Evolutionary conservation across 2,888 invertebrate genomes (phyloP).

Genomic region (Syrista parreyssii): DNA sequence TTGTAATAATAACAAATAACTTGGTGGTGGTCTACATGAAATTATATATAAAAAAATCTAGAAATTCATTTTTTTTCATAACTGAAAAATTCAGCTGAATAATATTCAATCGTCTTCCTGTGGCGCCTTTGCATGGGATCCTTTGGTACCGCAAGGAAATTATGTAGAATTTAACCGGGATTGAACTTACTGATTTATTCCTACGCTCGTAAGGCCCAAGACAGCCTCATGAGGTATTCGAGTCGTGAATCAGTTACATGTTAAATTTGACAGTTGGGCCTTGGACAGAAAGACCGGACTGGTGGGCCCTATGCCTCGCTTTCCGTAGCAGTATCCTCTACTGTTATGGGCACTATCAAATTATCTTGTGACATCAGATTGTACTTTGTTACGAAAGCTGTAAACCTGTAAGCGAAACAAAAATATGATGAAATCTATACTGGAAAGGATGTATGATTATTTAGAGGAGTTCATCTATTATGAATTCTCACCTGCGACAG

Average conservation of each 20-base stretch:
- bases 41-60: too few species aligned
- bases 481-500: constrained; percentile 74
- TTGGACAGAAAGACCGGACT: not conserved
- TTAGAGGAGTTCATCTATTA: not conserved
- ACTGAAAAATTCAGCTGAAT: too few species aligned
- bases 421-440: not conserved
- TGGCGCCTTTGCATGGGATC: too few species aligned
- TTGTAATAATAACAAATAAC: too few species aligned
- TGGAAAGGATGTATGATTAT: not conserved
- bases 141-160: too few species aligned
- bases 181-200: constrained; percentile 12
- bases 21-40: too few species aligned
- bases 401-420: constrained; percentile 74
- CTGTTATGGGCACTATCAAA: constrained; percentile 96
- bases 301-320: constrained; percentile 50
- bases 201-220: not conserved
- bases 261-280: constrained; percentile 11
- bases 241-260: not conserved
- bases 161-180: constrained; percentile 13
- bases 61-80: too few species aligned
- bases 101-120: too few species aligned
- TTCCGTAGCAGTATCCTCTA: constrained; percentile 72
- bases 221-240: not conserved
- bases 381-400: constrained; percentile 98
- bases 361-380: constrained; percentile 98